Conservation (phyloP, 2,888 invertebrate genomes). For the Abscondita cerata region DNA sequence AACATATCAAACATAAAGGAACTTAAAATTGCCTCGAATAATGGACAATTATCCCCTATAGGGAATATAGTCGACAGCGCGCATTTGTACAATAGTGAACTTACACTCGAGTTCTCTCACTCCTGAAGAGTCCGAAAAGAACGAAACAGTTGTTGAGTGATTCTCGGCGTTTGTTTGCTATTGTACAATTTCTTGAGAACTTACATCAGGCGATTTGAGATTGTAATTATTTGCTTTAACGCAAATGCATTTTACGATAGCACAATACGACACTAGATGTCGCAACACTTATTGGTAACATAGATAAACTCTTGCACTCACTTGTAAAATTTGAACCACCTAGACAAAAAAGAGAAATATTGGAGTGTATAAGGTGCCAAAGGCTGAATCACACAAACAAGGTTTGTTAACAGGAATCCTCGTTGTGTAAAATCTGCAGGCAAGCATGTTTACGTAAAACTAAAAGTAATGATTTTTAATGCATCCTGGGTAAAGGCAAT, state of each 20-base stretch:
- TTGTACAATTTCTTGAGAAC: too few relatives aligned
- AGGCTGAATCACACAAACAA: background rate
- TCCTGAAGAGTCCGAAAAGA: too few relatives aligned
- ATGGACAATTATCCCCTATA: too few relatives aligned
- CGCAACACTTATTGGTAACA: constrained; percentile 17
- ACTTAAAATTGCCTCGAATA: constrained; percentile 8
- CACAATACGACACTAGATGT: too few relatives aligned
- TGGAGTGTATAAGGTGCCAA: background rate
- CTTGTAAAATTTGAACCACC: constrained; percentile 8
- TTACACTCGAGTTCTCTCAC: too few relatives aligned
- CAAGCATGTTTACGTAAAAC: background rate
- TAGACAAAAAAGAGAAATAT: background rate
- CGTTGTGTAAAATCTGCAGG: background rate
- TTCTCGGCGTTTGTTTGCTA: too few relatives aligned
- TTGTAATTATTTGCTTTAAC: too few relatives aligned
- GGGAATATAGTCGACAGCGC: too few relatives aligned
- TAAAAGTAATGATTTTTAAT: background rate
- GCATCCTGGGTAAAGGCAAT: background rate
- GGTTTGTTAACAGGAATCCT: background rate
- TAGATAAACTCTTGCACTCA: constrained; percentile 9
- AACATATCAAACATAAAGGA: constrained; percentile 16
- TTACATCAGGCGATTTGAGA: too few relatives aligned
- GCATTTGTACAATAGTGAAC: too few relatives aligned
- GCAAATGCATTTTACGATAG: too few relatives aligned
- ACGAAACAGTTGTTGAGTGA: too few relatives aligned